phyloP scores from a whole-genome alignment of 2,888 invertebrate species.

The Drosophila emarginata region DNA sequence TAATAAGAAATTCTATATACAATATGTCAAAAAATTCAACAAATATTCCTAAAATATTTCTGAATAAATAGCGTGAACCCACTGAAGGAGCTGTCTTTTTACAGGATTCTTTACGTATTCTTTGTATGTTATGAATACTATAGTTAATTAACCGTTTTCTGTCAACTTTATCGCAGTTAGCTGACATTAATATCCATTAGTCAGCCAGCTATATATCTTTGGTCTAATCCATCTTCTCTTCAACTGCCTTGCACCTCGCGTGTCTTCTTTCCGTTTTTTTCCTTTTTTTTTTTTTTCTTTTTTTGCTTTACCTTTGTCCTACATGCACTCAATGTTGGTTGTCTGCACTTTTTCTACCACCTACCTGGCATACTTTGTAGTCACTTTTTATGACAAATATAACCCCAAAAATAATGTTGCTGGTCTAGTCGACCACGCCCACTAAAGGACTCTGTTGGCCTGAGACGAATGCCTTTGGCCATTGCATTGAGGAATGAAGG shows the following conservation, averaged over 20 bases:
- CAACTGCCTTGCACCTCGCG: not conserved
- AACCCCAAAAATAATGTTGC: constrained; percentile 53
- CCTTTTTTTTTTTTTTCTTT: not conserved
- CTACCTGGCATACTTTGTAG: constrained; percentile 67
- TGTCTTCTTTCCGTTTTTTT: not conserved
- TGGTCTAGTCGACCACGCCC: constrained; percentile 48
- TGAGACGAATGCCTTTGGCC: constrained; percentile 56
- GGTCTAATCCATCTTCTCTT: constrained; percentile 9
- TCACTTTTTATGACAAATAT: constrained; percentile 73
- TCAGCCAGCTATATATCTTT: not conserved
- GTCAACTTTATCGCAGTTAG: not conserved
- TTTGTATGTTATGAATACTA: not conserved
- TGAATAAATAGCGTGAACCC: too few species aligned
- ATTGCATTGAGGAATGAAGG: too few species aligned
- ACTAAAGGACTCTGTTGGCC: constrained; percentile 19
- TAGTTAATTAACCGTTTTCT: constrained; percentile 1
- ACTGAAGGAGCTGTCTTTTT: not conserved
- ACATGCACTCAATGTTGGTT: constrained; percentile 20
- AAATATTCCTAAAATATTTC: too few species aligned
- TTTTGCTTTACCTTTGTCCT: not conserved
- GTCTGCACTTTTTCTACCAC: constrained; percentile 27
- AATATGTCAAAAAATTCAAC: too few species aligned
- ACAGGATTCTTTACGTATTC: not conserved
- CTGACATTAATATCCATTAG: constrained; percentile 5
- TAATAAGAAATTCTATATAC: too few species aligned